Conservation (phyloP, 2,113 vertebrate species). For the Dicaeum eximium region DNA sequence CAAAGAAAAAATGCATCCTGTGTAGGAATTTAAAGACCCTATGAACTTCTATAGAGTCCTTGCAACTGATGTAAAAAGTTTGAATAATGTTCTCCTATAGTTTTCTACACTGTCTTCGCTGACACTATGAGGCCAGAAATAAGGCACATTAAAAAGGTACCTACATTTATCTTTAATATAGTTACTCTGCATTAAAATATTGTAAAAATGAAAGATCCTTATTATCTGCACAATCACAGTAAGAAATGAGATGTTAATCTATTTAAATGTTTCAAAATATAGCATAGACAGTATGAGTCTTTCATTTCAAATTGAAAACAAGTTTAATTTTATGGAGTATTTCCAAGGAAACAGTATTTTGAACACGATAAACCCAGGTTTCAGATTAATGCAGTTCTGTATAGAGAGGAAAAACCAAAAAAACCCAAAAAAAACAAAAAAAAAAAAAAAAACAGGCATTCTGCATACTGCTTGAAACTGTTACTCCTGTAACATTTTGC, state of each 20-base stretch:
- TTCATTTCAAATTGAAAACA: conserved; percentile 28
- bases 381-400: background rate
- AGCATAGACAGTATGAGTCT: conserved; percentile 6
- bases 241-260: conserved; percentile 36
- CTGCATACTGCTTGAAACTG: background rate
- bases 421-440: too few species aligned
- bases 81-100: background rate
- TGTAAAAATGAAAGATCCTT: background rate
- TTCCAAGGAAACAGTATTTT: conserved; percentile 56
- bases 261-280: conserved; percentile 53
- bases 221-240: conserved; percentile 24
- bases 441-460: background rate
- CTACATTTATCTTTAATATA: background rate
- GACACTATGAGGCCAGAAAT: background rate
- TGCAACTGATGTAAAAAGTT: background rate
- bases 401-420: background rate
- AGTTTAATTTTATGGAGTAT: conserved; percentile 35
- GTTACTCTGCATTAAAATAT: background rate
- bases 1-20: background rate
- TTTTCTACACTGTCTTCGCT: background rate
- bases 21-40: background rate
- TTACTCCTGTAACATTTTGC: background rate
- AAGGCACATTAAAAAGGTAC: background rate
- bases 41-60: background rate
- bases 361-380: background rate